phyloP scores from a whole-genome alignment of 2,888 invertebrate genomes.

The Chesias legatella region DNA sequence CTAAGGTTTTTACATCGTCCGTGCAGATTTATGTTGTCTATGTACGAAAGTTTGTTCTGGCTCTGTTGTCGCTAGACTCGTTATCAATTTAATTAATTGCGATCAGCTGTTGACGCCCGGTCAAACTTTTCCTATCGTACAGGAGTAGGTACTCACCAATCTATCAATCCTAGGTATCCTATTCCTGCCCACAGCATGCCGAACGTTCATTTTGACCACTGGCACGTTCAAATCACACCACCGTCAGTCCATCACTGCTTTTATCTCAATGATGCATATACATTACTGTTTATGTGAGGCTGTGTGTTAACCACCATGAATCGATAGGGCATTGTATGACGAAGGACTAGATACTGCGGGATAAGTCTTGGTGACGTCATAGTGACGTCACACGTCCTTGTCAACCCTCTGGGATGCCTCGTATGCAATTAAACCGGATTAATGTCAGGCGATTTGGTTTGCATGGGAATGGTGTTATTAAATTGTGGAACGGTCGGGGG shows the following conservation, averaged over 20 bases:
- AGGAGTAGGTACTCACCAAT: slow-evolving; percentile 50
- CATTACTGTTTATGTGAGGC: slow-evolving; percentile 40
- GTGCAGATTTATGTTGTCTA: slow-evolving; percentile 23
- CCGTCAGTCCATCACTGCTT: slow-evolving; percentile 46
- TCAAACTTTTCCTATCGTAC: slow-evolving; percentile 48
- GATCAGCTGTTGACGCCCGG: slow-evolving; percentile 59
- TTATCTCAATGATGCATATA: slow-evolving; percentile 49
- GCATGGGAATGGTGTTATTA: slow-evolving; percentile 23
- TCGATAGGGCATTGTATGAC: slow-evolving; percentile 53
- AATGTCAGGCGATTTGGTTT: slow-evolving; percentile 23
- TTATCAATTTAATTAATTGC: slow-evolving; percentile 31
- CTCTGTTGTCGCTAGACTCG: slow-evolving; percentile 6
- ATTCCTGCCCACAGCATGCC: slow-evolving; percentile 54
- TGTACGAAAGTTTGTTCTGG: slow-evolving; percentile 16
- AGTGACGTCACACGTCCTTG: slow-evolving; percentile 75
- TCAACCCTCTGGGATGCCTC: slow-evolving; percentile 45
- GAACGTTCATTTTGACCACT: slow-evolving; percentile 55
- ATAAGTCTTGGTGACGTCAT: slow-evolving; percentile 44
- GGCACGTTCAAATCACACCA: slow-evolving; percentile 54
- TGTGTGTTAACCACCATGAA: slow-evolving; percentile 37
- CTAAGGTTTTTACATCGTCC: slow-evolving; percentile 33
- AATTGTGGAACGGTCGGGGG: slow-evolving; percentile 10
- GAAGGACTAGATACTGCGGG: slow-evolving; percentile 49
- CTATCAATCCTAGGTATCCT: slow-evolving; percentile 50
- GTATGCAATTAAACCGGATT: slow-evolving; percentile 37